phyloP scores from a whole-genome alignment of 1,140 invertebrate species.

The Tetramorium parvispinum region DNA sequence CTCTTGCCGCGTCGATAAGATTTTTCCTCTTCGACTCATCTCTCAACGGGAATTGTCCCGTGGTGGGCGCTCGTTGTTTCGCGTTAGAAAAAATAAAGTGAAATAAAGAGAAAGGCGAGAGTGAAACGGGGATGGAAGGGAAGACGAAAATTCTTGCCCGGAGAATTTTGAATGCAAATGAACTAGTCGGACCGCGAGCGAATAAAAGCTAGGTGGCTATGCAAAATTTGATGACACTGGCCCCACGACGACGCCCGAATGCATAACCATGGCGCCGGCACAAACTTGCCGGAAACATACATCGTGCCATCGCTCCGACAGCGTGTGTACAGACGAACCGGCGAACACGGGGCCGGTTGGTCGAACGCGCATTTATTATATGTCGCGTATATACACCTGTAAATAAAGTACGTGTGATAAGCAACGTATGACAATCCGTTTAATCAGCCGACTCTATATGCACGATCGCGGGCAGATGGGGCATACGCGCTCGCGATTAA shows the following conservation, averaged over 20 bases:
- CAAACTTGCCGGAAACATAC: constrained; percentile 55
- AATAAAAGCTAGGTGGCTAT: constrained; percentile 54
- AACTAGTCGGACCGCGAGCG: constrained; percentile 29
- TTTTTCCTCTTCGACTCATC: background rate
- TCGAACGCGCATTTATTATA: constrained; percentile 43
- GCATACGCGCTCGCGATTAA: constrained; percentile 28
- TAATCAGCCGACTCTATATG: constrained; percentile 45
- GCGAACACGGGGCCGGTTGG: background rate
- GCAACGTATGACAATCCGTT: constrained; percentile 49
- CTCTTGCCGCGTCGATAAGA: background rate
- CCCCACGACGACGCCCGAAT: constrained; percentile 50
- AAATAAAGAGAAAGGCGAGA: background rate
- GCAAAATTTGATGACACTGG: constrained; percentile 58
- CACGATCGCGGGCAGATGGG: constrained; percentile 10
- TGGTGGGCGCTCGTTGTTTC: background rate
- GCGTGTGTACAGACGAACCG: constrained; percentile 9
- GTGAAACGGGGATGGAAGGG: background rate
- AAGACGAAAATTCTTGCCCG: constrained; percentile 34
- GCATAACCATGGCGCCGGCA: constrained; percentile 49
- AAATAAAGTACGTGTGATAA: constrained; percentile 55
- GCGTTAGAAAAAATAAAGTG: background rate
- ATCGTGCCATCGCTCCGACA: background rate
- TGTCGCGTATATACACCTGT: constrained; percentile 34
- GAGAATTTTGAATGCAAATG: constrained; percentile 54
- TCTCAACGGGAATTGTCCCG: background rate